A percentile compares a stretch with the other conserved stretches of the same genome.
phyloP scores from a whole-genome alignment of 2,888 invertebrate species.

The Heliconius hortense region DNA sequence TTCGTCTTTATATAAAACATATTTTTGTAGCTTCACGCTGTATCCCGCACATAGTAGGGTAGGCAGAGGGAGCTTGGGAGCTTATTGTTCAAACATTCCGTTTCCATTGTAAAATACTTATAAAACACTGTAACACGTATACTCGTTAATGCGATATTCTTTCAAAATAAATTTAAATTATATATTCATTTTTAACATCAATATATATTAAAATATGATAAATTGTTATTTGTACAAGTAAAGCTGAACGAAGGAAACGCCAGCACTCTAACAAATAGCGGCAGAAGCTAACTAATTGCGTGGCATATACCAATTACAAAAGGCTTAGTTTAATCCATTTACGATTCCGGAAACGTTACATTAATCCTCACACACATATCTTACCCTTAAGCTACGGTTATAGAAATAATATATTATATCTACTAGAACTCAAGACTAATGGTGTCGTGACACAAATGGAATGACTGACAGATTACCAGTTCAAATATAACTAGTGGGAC shows the following conservation, averaged over 20 bases:
- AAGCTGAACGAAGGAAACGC: not conserved
- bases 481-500: not conserved
- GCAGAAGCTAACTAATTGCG: constrained; percentile 22
- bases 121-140: too few relatives aligned
- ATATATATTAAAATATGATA: not conserved
- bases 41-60: too few relatives aligned
- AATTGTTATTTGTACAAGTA: not conserved
- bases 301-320: constrained; percentile 33
- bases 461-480: not conserved
- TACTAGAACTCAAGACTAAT: not conserved
- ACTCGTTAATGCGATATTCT: too few relatives aligned
- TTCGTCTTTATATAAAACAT: too few relatives aligned
- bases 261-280: constrained; percentile 13
- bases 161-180: too few relatives aligned
- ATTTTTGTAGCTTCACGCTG: too few relatives aligned
- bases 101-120: too few relatives aligned
- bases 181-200: too few relatives aligned
- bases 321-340: constrained; percentile 32
- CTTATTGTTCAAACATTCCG: too few relatives aligned
- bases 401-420: constrained; percentile 13
- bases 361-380: constrained; percentile 31
- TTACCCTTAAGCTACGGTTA: constrained; percentile 21
- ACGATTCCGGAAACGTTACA: constrained; percentile 30
- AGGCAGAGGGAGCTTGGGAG: too few relatives aligned
- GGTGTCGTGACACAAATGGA: not conserved